phyloP scores from a whole-genome alignment of 2,113 vertebrate species.

The Silurus asotus region DNA sequence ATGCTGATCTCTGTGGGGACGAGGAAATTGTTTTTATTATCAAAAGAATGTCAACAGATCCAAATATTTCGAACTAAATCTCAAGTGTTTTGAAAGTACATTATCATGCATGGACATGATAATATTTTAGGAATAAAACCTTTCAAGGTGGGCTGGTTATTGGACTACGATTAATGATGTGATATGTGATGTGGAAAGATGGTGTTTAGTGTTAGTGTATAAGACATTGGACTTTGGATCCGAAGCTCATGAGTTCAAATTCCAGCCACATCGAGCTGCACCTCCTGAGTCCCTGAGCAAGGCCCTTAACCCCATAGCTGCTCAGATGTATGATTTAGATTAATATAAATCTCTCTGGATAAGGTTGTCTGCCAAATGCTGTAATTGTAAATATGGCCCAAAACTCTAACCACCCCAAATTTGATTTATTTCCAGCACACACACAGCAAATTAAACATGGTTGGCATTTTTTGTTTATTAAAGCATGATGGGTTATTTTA shows the following conservation, averaged over 20 bases:
- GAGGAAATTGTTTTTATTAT: background rate
- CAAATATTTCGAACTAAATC: background rate
- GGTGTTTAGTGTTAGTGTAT: background rate
- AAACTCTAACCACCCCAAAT: background rate
- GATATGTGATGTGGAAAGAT: background rate
- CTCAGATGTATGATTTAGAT: too few relatives aligned
- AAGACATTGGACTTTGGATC: too few relatives aligned
- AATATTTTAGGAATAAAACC: background rate
- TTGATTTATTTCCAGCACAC: background rate
- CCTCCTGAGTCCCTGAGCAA: too few relatives aligned
- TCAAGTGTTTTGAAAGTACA: background rate
- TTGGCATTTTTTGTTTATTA: background rate
- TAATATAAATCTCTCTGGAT: too few relatives aligned
- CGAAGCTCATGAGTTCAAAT: too few relatives aligned
- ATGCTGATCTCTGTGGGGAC: slow-evolving; percentile 29
- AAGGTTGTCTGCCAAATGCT: too few relatives aligned
- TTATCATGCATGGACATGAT: background rate
- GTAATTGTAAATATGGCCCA: too few relatives aligned
- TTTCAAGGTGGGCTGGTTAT: background rate
- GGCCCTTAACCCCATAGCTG: too few relatives aligned
- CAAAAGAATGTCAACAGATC: background rate
- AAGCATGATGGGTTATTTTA: background rate
- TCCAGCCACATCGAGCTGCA: too few relatives aligned
- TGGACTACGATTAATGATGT: background rate
- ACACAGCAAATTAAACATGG: background rate